Evolutionary conservation across 2,888 invertebrate species (phyloP).

Genomic region (Drosophila buzzatii): DNA sequence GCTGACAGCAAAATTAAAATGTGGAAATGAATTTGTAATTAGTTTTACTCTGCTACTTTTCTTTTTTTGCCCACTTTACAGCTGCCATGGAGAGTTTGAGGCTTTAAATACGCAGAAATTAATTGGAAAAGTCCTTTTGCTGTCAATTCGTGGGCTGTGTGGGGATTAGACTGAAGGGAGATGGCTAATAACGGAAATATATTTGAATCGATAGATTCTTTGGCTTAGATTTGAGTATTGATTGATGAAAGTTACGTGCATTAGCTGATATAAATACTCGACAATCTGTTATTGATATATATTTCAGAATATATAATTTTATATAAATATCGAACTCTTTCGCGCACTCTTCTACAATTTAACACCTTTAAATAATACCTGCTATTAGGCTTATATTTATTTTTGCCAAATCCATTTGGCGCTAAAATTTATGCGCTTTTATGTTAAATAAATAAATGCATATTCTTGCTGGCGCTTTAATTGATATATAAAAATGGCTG

Average conservation of each 20-base stretch:
- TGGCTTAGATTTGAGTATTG: too few species aligned
- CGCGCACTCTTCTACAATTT: constrained; percentile 8
- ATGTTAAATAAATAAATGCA: constrained; percentile 40
- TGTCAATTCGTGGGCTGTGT: constrained; percentile 4
- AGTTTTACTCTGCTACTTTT: constrained; percentile 79
- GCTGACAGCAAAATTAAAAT: constrained; percentile 83
- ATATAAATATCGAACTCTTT: too few species aligned
- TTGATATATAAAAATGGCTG: constrained; percentile 77
- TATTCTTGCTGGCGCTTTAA: constrained; percentile 72
- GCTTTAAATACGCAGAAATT: constrained; percentile 69
- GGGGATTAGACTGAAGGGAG: background rate
- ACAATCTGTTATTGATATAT: background rate
- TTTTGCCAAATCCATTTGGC: constrained; percentile 50
- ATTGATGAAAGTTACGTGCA: too few species aligned
- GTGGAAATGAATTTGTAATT: constrained; percentile 84
- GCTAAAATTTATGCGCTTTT: constrained; percentile 64
- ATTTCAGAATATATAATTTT: background rate
- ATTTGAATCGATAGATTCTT: background rate
- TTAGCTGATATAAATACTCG: background rate
- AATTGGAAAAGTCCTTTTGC: constrained; percentile 75
- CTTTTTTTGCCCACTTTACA: constrained; percentile 42
- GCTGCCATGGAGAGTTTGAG: constrained; percentile 19
- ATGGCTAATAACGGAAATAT: background rate
- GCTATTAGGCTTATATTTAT: constrained; percentile 45
- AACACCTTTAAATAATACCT: constrained; percentile 44